Conservation (phyloP, 92 coral and sea anemone species). For the Palythoa grandis region DNA sequence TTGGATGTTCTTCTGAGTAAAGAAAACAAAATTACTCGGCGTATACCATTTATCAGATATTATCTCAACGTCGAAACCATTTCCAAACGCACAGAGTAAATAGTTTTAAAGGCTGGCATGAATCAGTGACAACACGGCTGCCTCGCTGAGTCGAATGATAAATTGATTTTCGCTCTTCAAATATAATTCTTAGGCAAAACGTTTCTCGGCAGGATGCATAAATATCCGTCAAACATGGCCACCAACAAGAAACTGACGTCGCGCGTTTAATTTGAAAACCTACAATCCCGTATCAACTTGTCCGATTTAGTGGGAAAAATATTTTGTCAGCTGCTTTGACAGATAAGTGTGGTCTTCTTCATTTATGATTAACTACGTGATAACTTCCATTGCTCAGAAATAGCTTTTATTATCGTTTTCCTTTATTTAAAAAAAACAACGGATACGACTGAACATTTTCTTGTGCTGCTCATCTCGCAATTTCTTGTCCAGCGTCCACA, state of each 20-base stretch:
- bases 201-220: neutral
- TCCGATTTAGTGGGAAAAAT: slow-evolving; percentile 12
- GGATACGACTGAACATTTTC: neutral
- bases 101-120: neutral
- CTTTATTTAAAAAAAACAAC: too few species aligned
- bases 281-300: neutral
- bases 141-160: neutral
- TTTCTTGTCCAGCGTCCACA: neutral
- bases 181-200: neutral
- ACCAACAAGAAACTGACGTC: neutral
- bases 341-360: slow-evolving; percentile 11
- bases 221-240: slow-evolving; percentile 1
- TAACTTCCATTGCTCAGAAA: slow-evolving; percentile 11
- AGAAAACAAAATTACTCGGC: neutral
- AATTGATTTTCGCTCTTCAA: neutral
- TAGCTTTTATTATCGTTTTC: neutral
- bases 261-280: neutral
- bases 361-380: slow-evolving; percentile 20
- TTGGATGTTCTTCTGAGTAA: neutral
- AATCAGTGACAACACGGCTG: neutral
- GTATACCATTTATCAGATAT: neutral
- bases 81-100: neutral
- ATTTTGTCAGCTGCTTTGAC: slow-evolving; percentile 32
- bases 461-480: neutral
- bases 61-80: neutral